Evolutionary conservation across 1,140 invertebrate species (phyloP), one percentile per base, ranked within the genome.

Genomic region (Proctacanthus coquilletti): DNA sequence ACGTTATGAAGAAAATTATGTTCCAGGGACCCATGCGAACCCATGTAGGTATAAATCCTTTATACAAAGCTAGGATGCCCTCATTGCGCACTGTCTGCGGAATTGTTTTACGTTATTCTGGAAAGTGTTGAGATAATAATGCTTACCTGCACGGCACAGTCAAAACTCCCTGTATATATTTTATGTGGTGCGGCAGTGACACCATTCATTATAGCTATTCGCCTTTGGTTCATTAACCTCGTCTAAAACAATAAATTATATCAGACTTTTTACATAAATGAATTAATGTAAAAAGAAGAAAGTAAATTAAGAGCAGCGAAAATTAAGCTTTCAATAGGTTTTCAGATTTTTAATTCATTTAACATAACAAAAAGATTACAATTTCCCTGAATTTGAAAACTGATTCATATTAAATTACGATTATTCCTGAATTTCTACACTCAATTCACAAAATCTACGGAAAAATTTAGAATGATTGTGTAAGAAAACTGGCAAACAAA

Each of bases 11-110:
- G 68, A 95, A 95, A 56, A 94, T 93, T 34, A 95, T 83, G 66
- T 94, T 95, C 91, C 89, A 96, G 2, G 91, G 91, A 2, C 88
- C 89, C 84, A 95, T 93, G 49, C 91, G 70, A 38, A 93, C 70
- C 80, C 87, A 96, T 5, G 88, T 91, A 4, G 93, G 92, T 39
- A 96, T 66, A 56, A 96, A 94, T 25, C 92, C 93, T 68, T 93
- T 94, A 61, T 96, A 98, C 5, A 98, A 64, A 6, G 91, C 89
- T 38, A 75, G 60, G 36, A 86, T 65, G 18, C 93, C 91, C 45
- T 72, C 69, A 49, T 59, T 70, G 14, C 66, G 62, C 2, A 71
- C 65, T 14, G 69, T 70, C 63, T 71, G 56, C 8, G 4, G 21
- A 36, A 20, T 18, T 4, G 11, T 4, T 19, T 2, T 20, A 13